Evolutionary conservation across 1,140 invertebrate species (phyloP).

Genomic region (Drosophila melanica): DNA sequence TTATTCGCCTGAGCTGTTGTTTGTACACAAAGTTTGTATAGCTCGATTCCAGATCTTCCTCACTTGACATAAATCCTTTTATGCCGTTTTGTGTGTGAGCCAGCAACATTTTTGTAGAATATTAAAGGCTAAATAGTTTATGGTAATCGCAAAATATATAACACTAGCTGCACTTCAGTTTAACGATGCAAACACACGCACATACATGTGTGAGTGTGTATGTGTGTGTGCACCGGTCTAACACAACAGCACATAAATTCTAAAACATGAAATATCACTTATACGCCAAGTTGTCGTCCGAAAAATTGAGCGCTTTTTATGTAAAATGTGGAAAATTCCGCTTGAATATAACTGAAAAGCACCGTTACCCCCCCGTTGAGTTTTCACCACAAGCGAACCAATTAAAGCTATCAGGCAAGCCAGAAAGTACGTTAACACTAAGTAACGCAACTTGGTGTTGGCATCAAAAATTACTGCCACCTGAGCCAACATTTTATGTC

Average conservation of each 20-base stretch:
- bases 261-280: constrained; percentile 76
- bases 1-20: constrained; percentile 67
- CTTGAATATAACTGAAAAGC: neutral
- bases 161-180: constrained; percentile 46
- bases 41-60: constrained; percentile 29
- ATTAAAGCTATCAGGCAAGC: constrained; percentile 62
- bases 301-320: constrained; percentile 35
- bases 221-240: neutral
- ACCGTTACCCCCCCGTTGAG: neutral
- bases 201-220: neutral
- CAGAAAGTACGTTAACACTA: constrained; percentile 32
- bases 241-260: constrained; percentile 43
- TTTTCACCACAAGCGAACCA: constrained; percentile 36
- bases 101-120: constrained; percentile 58
- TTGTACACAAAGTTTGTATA: constrained; percentile 56
- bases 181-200: constrained; percentile 39
- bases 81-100: constrained; percentile 23
- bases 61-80: constrained; percentile 71
- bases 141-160: constrained; percentile 68
- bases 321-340: constrained; percentile 17
- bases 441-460: constrained; percentile 9
- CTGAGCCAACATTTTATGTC: constrained; percentile 76
- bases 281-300: constrained; percentile 52
- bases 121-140: constrained; percentile 80
- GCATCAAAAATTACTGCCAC: constrained; percentile 69